phyloP scores from a whole-genome alignment of 2,888 invertebrate genomes.

The Pegoplata infirma region DNA sequence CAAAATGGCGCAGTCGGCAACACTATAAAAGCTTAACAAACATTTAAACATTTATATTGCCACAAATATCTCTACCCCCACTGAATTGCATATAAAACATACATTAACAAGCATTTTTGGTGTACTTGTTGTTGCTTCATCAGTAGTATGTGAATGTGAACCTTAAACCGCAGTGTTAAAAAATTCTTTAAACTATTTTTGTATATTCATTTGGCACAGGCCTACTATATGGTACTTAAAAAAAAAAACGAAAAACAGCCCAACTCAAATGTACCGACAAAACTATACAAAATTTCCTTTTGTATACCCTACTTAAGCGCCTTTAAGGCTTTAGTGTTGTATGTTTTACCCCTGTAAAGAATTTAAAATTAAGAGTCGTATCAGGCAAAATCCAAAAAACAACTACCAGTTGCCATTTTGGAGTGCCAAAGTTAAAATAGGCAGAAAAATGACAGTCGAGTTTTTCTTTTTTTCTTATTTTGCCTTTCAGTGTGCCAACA shows the following conservation, averaged over 20 bases:
- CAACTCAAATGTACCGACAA: too few relatives aligned
- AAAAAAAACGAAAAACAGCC: background rate
- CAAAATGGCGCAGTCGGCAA: slow-evolving; percentile 20
- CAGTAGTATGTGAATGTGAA: background rate
- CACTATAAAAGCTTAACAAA: slow-evolving; percentile 46
- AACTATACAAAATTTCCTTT: slow-evolving; percentile 1
- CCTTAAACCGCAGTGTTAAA: slow-evolving; percentile 12
- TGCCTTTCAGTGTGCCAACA: background rate
- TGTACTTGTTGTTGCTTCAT: background rate
- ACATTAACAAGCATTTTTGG: slow-evolving; percentile 4
- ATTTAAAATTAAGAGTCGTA: background rate
- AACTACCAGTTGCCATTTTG: background rate
- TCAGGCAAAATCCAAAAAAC: background rate
- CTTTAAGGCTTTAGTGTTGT: slow-evolving; percentile 31
- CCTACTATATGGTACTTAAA: slow-evolving; percentile 17
- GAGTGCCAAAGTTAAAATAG: slow-evolving; percentile 34
- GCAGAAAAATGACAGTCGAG: slow-evolving; percentile 39
- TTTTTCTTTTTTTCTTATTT: background rate
- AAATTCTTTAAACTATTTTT: background rate
- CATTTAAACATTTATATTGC: slow-evolving; percentile 53
- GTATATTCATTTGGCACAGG: background rate
- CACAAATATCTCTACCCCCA: slow-evolving; percentile 41
- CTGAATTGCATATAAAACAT: slow-evolving; percentile 19
- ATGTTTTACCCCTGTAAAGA: slow-evolving; percentile 2
- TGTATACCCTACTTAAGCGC: slow-evolving; percentile 10